Evolutionary conservation across 2,113 vertebrate genomes (phyloP).

Genomic region (Gopherus evgoodei): DNA sequence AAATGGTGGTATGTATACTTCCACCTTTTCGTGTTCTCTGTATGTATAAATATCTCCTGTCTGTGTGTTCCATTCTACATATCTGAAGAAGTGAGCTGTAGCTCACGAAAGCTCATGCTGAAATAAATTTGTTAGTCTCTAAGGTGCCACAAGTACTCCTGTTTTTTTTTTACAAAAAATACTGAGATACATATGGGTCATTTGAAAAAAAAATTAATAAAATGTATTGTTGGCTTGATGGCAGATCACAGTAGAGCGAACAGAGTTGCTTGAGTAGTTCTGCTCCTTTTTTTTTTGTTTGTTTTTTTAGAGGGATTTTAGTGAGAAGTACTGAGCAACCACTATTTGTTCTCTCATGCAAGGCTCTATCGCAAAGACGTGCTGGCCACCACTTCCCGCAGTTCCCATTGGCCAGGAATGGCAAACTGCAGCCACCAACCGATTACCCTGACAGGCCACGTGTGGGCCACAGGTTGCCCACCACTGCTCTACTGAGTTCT

Average conservation of each 20-base stretch:
- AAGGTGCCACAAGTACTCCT: no score
- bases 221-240: neutral
- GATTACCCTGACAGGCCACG: no score
- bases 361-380: neutral
- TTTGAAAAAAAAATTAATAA: neutral
- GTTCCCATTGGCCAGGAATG: no score
- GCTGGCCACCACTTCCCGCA: no score
- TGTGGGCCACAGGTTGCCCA: no score
- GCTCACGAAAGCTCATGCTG: no score
- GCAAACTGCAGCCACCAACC: no score
- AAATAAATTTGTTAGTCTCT: no score
- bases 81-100: no score
- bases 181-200: neutral
- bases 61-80: no score
- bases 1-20: neutral
- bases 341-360: neutral
- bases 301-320: neutral
- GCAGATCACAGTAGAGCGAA: neutral
- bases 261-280: neutral
- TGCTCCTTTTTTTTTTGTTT: neutral
- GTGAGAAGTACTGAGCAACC: neutral
- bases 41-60: no score
- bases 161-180: neutral
- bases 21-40: no score
- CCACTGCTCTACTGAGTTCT: neutral